phyloP scores from a whole-genome alignment of 2,113 vertebrate genomes.

The Gadus chalcogrammus region DNA sequence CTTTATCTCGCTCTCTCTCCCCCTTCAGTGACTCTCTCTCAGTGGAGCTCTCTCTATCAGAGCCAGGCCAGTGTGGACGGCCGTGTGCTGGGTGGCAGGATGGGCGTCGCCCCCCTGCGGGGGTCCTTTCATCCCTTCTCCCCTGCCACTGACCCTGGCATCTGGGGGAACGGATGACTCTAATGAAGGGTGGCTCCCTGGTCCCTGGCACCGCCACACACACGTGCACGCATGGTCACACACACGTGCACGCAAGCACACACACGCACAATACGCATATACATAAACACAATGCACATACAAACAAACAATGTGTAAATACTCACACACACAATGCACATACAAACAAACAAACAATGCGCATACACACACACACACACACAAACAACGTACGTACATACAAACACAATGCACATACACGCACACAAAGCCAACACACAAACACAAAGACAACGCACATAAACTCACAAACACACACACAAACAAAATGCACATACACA shows the following conservation, averaged over 20 bases:
- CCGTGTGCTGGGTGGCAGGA: slow-evolving; percentile 38
- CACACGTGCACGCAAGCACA: not conserved
- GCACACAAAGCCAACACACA: no score
- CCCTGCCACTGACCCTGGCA: slow-evolving; percentile 65
- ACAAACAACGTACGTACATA: not conserved
- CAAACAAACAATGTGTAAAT: not conserved
- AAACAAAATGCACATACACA: not conserved
- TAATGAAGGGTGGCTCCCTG: slow-evolving; percentile 73
- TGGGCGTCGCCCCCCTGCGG: slow-evolving; percentile 60
- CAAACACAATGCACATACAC: no score
- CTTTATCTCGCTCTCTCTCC: no score
- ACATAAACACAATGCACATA: slow-evolving; percentile 6
- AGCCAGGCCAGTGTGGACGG: slow-evolving; percentile 52
- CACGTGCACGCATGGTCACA: not conserved
- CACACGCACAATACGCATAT: not conserved
- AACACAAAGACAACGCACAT: not conserved
- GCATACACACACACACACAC: not conserved
- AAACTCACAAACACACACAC: slow-evolving; percentile 1
- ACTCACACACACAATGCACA: not conserved
- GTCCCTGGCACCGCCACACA: slow-evolving; percentile 49
- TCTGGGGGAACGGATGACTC: slow-evolving; percentile 74
- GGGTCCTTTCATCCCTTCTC: slow-evolving; percentile 67
- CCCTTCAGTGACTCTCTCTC: slow-evolving; percentile 22
- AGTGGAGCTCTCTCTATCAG: no score
- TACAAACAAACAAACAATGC: slow-evolving; percentile 1